Evolutionary conservation across 2,888 invertebrate species (phyloP).

Genomic region (Volucella inflata): DNA sequence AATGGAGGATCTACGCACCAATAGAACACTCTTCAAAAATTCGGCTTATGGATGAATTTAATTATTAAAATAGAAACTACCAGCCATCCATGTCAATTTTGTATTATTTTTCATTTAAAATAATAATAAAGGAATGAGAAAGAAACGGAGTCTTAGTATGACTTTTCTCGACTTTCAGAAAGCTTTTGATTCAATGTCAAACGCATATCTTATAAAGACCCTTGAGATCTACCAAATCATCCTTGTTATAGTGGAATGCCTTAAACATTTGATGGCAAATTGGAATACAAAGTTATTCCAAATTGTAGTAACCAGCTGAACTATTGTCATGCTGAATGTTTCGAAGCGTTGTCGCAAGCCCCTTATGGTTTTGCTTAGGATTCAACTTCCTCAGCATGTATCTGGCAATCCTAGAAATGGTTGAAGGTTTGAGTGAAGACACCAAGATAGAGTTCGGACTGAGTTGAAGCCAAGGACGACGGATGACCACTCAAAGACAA

Average conservation of each 20-base stretch:
- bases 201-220: not conserved
- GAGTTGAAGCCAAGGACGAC: not conserved
- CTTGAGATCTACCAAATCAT: conserved; percentile 9
- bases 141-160: not conserved
- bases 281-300: conserved; percentile 2
- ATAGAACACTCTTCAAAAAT: no score
- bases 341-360: not conserved
- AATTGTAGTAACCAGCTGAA: not conserved
- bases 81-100: no score
- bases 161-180: not conserved
- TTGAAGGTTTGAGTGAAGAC: not conserved
- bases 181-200: no score
- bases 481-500: not conserved
- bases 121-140: no score
- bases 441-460: conserved; percentile 9
- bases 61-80: no score
- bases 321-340: not conserved
- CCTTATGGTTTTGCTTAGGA: not conserved
- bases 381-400: no score
- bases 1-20: no score
- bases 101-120: no score
- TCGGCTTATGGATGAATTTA: no score
- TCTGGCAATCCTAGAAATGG: not conserved
- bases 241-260: not conserved
- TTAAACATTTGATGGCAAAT: not conserved